phyloP scores from a whole-genome alignment of 2,888 invertebrate genomes.

The Andrena flavipes region DNA sequence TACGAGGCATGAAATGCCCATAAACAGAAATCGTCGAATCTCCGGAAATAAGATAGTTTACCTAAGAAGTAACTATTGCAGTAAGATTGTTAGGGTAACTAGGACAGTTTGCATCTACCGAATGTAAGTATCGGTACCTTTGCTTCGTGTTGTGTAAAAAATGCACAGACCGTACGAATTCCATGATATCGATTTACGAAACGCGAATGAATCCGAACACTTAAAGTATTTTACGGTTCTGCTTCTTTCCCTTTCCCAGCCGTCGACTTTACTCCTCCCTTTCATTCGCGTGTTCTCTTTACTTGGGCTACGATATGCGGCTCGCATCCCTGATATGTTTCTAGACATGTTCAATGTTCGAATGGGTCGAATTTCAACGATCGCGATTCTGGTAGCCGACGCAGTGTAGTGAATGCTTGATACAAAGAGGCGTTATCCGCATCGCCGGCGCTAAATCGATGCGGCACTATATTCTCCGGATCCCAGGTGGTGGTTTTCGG shows the following conservation, averaged over 20 bases:
- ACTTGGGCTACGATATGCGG: background rate
- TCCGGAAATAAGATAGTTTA: no score
- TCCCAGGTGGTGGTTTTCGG: conserved; percentile 74
- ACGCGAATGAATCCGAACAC: conserved; percentile 31
- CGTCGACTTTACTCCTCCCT: background rate
- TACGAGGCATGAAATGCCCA: background rate
- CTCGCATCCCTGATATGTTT: conserved; percentile 37
- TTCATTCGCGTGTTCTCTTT: background rate
- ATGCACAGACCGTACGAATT: background rate
- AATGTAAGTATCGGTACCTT: background rate
- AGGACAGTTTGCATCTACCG: conserved; percentile 15
- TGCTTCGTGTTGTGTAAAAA: conserved; percentile 18
- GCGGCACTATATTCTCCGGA: conserved; percentile 81
- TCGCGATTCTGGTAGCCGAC: conserved; percentile 88
- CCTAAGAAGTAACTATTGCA: background rate
- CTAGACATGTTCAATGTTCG: conserved; percentile 83
- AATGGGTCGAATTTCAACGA: conserved; percentile 87
- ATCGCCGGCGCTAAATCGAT: conserved; percentile 90
- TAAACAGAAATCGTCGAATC: background rate
- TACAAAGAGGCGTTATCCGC: conserved; percentile 87
- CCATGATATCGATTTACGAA: background rate
- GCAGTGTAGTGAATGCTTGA: conserved; percentile 85
- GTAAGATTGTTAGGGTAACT: conserved; percentile 7
- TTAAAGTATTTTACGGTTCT: conserved; percentile 16
- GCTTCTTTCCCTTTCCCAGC: conserved; percentile 23